Evolutionary conservation across 1,140 invertebrate genomes (phyloP), one percentile per base, ranked within the genome.

Genomic region (Conus betulinus): DNA sequence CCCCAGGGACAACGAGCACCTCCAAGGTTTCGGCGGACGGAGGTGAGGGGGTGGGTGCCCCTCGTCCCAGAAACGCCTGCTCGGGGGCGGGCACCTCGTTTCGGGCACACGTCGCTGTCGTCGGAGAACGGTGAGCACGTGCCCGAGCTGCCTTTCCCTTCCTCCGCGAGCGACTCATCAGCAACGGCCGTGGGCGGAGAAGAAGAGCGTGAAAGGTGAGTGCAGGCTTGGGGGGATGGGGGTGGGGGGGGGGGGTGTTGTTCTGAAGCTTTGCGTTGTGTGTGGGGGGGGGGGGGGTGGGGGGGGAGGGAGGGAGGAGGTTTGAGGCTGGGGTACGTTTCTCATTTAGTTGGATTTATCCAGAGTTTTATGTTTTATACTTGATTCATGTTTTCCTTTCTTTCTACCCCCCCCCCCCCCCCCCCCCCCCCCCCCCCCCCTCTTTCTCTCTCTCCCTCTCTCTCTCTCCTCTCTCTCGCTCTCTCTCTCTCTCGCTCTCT

Each of bases 161-260:
- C 79, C 8, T 15, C 57, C 57, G 4, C 8, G 57, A 39, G 39
- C 39, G 76, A 13, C 5, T 10, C 76, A 0, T 8, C 23, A 15
- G 51, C 79, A 10, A 53, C 27, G 79, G 79, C 13, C 7, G 51
- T 7, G 39, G 51, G 13, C 53, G 79, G n/a, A 81, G 0, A 81
- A 81, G 79, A 81, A 81, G 51, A 81, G 79, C 25, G 17, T 81
- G 39, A 81, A 81, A 81, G 79, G 79, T 81, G 23, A 81, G 79
- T 23, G n/a, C 25, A n/a, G 15, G 11, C 20, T 20, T 71, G 67
- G 11, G 23, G 11, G 67, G 7, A 20, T 3, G 67, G 1, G 67
- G 7, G 67, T 0, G 67, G 7, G 67, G 7, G 67, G 2, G 67
- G 67, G 0, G 67, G 6, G 11, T 71, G 67, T 71, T n/a, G n/a